These are phyloP conservation scores for Acanthosepion lycidas DNA, from an alignment of 2,888 invertebrate species.

Conservation along the genomic window DNA sequence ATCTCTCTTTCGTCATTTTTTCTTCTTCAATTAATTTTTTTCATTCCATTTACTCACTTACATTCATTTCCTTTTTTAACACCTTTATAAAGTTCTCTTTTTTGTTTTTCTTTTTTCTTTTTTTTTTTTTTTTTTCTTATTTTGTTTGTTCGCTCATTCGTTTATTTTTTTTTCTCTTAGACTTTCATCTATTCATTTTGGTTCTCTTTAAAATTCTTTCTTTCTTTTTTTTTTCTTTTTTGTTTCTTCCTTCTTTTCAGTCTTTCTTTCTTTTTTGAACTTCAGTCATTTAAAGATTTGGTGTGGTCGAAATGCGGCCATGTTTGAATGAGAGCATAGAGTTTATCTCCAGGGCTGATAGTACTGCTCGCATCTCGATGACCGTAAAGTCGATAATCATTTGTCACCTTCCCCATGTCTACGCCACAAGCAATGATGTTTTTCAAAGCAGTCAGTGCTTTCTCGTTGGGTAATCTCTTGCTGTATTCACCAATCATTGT, in stretches of 20 bases:
- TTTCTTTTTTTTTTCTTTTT: not conserved
- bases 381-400: slow-evolving; percentile 64
- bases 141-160: not conserved
- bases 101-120: not conserved
- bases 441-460: slow-evolving; percentile 61
- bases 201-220: too few species aligned
- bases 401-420: slow-evolving; percentile 58
- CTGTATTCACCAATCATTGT: slow-evolving; percentile 69
- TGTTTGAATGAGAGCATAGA: slow-evolving; percentile 60
- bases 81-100: too few species aligned
- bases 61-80: not conserved
- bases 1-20: not conserved
- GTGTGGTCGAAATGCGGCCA: slow-evolving; percentile 57
- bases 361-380: slow-evolving; percentile 64
- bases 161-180: too few species aligned
- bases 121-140: not conserved
- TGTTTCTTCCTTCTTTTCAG: not conserved
- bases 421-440: slow-evolving; percentile 65
- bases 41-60: not conserved
- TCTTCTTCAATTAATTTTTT: not conserved
- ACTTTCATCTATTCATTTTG: too few species aligned
- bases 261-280: not conserved
- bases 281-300: not conserved
- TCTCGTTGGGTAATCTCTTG: slow-evolving; percentile 59
- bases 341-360: slow-evolving; percentile 62